Percentiles rank a stretch among this genome's conserved stretches.
Conservation (phyloP, 2,113 vertebrate genomes). For the Puntigrus tetrazona region DNA sequence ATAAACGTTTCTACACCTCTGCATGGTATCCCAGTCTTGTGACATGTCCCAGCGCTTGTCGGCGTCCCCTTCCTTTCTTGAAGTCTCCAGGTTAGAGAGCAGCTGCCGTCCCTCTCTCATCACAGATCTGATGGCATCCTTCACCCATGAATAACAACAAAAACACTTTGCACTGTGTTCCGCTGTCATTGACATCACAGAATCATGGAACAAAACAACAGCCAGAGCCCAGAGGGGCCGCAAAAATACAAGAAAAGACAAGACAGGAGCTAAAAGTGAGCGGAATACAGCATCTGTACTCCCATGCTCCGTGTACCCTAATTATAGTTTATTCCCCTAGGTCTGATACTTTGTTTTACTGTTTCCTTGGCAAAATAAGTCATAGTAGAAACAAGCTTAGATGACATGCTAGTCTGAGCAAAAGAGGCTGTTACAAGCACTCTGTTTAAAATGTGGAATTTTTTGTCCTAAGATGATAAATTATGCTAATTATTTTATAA, state of each 20-base stretch:
- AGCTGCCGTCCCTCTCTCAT: slow-evolving; percentile 89
- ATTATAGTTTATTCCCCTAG: background rate
- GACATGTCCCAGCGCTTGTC: slow-evolving; percentile 74
- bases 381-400: background rate
- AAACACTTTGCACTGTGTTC: background rate
- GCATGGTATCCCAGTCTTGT: slow-evolving; percentile 91
- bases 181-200: background rate
- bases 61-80: slow-evolving; percentile 68
- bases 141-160: slow-evolving; percentile 24
- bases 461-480: background rate
- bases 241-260: background rate
- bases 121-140: slow-evolving; percentile 89
- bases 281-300: background rate
- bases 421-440: background rate
- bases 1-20: slow-evolving; percentile 75
- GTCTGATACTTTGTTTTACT: background rate
- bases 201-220: background rate
- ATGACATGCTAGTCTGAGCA: background rate
- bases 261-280: background rate
- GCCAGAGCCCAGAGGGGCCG: background rate
- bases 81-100: slow-evolving; percentile 83
- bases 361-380: background rate
- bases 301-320: background rate
- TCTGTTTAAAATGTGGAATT: background rate
- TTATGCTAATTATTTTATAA: background rate